These are phyloP conservation scores for Melanerpes formicivorus DNA, from an alignment of 2,113 vertebrate species.

Conservation along the genomic window DNA sequence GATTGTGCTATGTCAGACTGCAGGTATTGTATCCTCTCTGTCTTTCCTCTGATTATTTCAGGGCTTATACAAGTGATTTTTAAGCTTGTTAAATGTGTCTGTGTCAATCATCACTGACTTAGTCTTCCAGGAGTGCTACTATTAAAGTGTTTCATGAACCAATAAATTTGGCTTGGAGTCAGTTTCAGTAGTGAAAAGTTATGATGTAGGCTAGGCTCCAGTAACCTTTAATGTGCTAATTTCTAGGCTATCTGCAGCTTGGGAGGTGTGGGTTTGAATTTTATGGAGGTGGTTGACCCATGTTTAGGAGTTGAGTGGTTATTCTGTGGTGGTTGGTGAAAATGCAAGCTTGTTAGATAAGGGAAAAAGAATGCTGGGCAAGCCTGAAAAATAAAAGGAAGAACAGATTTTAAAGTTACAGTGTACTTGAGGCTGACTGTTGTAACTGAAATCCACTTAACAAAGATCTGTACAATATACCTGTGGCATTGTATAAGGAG, in stretches of 20 bases:
- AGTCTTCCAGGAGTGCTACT: background rate
- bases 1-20: rapidly evolving
- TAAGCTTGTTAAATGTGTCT: background rate
- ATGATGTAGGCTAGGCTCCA: background rate
- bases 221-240: background rate
- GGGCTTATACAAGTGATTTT: background rate
- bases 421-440: background rate
- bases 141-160: background rate
- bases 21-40: background rate
- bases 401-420: background rate
- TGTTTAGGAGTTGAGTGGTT: background rate
- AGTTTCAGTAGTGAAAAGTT: background rate
- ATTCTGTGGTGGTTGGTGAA: background rate
- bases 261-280: background rate
- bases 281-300: background rate
- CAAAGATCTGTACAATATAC: background rate
- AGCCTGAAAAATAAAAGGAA: background rate
- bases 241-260: background rate
- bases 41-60: background rate
- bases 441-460: background rate
- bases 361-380: background rate
- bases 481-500: background rate
- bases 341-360: background rate
- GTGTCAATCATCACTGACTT: background rate
- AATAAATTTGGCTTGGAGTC: background rate